These are phyloP conservation scores for Megaleporinus macrocephalus DNA, from an alignment of 2,113 vertebrate genomes.

Conservation along the genomic window DNA sequence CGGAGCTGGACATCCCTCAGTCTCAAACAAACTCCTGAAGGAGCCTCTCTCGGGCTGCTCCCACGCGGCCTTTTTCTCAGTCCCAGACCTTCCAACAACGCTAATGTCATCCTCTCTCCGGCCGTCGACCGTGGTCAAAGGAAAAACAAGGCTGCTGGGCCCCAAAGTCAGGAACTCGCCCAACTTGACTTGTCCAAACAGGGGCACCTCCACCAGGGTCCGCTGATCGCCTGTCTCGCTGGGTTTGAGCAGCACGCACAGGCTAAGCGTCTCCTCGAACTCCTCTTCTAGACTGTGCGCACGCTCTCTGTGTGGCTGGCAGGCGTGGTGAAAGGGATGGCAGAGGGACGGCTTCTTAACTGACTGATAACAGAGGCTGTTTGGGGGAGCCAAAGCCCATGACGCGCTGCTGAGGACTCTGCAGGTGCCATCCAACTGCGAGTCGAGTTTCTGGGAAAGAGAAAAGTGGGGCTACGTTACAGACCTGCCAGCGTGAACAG, in stretches of 20 bases:
- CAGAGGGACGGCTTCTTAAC: conserved; percentile 60
- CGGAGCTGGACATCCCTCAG: conserved; percentile 75
- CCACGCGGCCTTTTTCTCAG: not conserved
- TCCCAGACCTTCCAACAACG: conserved; percentile 42
- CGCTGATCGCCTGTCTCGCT: conserved; percentile 51
- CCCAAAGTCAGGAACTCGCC: conserved; percentile 54
- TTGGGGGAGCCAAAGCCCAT: conserved; percentile 71
- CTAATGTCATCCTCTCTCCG: conserved; percentile 78
- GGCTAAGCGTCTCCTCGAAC: conserved; percentile 66
- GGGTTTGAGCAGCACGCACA: conserved; percentile 65
- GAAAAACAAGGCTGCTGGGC: conserved; percentile 62
- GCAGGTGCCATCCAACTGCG: conserved; percentile 50
- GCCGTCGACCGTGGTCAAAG: conserved; percentile 76
- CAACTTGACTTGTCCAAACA: conserved; percentile 48
- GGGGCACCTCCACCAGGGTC: conserved; percentile 67
- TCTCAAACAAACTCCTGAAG: conserved; percentile 81
- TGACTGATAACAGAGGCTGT: conserved; percentile 68
- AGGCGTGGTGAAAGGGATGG: conserved; percentile 60
- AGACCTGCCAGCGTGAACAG: not conserved
- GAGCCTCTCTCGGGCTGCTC: conserved; percentile 71
- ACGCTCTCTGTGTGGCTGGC: conserved; percentile 53
- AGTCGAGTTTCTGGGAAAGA: conserved; percentile 57
- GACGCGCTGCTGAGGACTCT: conserved; percentile 69
- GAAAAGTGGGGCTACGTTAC: not conserved
- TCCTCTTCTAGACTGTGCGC: conserved; percentile 53